Percentiles rank a stretch among this genome's conserved stretches.
phyloP scores from a whole-genome alignment of 2,113 vertebrate species.

The Otis tarda region DNA sequence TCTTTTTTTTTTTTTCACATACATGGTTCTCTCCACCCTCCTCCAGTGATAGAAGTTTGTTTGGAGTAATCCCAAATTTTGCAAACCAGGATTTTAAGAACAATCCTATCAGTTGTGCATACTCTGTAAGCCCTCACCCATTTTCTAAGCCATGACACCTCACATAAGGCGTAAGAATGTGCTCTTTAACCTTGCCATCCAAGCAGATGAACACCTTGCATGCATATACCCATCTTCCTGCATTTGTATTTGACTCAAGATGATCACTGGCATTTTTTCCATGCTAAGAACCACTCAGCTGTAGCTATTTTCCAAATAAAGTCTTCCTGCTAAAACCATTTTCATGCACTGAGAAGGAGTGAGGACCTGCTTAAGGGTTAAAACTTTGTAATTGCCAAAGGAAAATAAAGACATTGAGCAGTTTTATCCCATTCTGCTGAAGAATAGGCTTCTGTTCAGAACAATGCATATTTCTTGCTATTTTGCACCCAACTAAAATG shows the following conservation, averaged over 20 bases:
- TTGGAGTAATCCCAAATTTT: background rate
- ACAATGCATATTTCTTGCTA: background rate
- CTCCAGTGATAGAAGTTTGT: background rate
- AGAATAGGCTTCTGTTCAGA: background rate
- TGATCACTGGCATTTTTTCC: background rate
- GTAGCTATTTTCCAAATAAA: background rate
- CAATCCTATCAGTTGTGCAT: background rate
- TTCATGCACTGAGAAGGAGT: background rate
- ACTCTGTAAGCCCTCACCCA: background rate
- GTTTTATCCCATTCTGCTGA: background rate
- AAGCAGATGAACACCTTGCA: background rate
- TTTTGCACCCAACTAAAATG: background rate
- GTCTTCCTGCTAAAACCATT: background rate
- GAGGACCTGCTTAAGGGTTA: background rate
- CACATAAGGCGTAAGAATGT: background rate
- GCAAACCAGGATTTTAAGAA: background rate
- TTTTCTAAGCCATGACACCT: background rate
- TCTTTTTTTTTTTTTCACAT: background rate
- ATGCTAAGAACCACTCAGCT: background rate
- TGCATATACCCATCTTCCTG: background rate
- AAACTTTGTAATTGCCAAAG: background rate
- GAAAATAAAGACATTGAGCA: background rate
- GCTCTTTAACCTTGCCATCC: background rate
- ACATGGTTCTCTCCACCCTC: rapidly evolving
- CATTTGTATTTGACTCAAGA: background rate